A percentile compares a stretch with the other conserved stretches of the same genome.
Evolutionary conservation across 2,113 vertebrate species (phyloP).

Genomic region (Rhipidura dahli): DNA sequence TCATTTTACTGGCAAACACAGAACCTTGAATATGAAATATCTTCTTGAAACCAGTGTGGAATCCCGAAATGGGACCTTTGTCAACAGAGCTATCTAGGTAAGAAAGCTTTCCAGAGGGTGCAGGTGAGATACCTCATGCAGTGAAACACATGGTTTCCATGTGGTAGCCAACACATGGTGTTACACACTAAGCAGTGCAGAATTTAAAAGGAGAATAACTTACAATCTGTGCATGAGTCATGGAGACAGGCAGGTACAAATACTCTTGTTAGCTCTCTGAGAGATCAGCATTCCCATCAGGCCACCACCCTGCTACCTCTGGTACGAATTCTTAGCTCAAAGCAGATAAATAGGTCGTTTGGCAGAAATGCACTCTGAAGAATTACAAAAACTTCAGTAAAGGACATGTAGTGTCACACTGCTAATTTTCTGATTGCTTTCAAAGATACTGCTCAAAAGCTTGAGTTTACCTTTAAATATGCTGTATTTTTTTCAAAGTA

Average conservation of each 20-base stretch:
- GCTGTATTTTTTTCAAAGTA: background rate
- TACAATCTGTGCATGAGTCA: background rate
- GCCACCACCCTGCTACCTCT: background rate
- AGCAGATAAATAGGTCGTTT: background rate
- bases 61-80: background rate
- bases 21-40: background rate
- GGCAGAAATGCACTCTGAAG: background rate
- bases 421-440: background rate
- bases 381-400: background rate
- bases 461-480: background rate
- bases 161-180: too few relatives aligned
- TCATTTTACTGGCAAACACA: background rate
- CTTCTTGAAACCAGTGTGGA: background rate
- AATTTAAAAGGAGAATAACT: too few relatives aligned
- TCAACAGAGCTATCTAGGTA: background rate
- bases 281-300: slow-evolving; percentile 27
- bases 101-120: background rate
- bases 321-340: background rate
- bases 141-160: too few relatives aligned
- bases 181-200: too few relatives aligned
- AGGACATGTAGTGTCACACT: background rate
- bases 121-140: background rate
- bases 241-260: background rate
- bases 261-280: background rate
- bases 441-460: background rate